These are phyloP conservation scores for Pilophorus perplexus DNA, from an alignment of 2,888 invertebrate species.

Conservation along the genomic window DNA sequence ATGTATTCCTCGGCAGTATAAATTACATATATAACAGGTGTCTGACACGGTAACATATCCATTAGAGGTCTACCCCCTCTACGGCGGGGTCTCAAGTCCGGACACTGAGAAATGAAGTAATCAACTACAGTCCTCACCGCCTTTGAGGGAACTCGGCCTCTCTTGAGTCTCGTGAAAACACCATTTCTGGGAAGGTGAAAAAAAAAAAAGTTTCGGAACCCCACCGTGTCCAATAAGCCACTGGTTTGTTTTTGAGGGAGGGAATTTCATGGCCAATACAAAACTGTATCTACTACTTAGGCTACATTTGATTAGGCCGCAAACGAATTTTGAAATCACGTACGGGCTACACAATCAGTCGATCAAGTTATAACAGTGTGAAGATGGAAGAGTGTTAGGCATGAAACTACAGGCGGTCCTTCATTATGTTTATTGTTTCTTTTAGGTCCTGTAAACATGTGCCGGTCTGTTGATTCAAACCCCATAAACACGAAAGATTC, in stretches of 20 bases:
- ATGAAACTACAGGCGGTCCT: conserved; percentile 34
- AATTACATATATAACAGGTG: conserved; percentile 42
- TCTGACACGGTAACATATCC: conserved; percentile 42
- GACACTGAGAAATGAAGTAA: conserved; percentile 39
- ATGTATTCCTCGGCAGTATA: conserved; percentile 38
- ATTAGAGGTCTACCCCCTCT: conserved; percentile 20
- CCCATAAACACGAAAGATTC: conserved; percentile 4
- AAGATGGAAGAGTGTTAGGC: conserved; percentile 2
- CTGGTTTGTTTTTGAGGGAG: conserved; percentile 1
- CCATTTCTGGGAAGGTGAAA: conserved; percentile 9
- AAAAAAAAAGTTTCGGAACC: conserved; percentile 9
- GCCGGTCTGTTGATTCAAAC: conserved; percentile 15
- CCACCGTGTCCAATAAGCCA: conserved; percentile 16
- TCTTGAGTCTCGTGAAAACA: background rate
- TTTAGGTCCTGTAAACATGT: conserved; percentile 15
- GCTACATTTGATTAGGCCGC: no score
- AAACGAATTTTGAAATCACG: no score
- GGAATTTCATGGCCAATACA: no score
- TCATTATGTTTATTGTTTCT: conserved; percentile 32
- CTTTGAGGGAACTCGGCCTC: background rate
- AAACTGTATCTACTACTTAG: no score
- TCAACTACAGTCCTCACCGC: conserved; percentile 20
- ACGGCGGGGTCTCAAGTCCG: conserved; percentile 1
- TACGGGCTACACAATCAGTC: no score
- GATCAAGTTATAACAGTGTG: no score